Evolutionary conservation across 2,797 vertebrate species (phyloP).

Genomic region (Borostomias antarcticus): DNA sequence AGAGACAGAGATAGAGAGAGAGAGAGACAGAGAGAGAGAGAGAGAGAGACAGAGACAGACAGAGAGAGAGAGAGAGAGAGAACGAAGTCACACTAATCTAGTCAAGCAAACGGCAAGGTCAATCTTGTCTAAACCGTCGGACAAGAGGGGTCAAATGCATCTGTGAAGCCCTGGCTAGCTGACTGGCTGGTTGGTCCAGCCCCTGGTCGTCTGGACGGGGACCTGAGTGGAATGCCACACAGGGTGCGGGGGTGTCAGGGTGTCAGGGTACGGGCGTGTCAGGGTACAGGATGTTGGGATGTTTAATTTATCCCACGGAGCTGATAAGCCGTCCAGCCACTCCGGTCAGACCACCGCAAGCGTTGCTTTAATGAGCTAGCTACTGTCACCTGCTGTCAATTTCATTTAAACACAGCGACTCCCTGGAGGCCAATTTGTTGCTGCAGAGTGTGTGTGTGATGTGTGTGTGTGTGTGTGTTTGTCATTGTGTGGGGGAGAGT

Average conservation of each 20-base stretch:
- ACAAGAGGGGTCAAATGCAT: background rate
- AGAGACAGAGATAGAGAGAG: too few relatives aligned
- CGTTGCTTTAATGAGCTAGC: slow-evolving; percentile 52
- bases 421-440: slow-evolving; percentile 51
- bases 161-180: background rate
- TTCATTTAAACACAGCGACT: slow-evolving; percentile 48
- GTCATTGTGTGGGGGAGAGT: background rate
- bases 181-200: background rate
- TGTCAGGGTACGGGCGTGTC: too few relatives aligned
- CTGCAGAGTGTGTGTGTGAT: slow-evolving; percentile 11
- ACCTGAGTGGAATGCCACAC: slow-evolving; percentile 8
- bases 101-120: too few relatives aligned
- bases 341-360: slow-evolving; percentile 19
- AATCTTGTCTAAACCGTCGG: too few relatives aligned
- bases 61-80: too few relatives aligned
- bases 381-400: slow-evolving; percentile 58
- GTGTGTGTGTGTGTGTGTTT: background rate
- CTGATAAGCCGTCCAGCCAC: slow-evolving; percentile 22
- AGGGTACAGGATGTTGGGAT: too few relatives aligned
- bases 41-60: too few relatives aligned
- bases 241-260: too few relatives aligned
- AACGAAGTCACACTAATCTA: too few relatives aligned
- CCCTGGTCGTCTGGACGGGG: slow-evolving; percentile 11
- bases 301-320: slow-evolving; percentile 36
- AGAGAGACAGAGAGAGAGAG: too few relatives aligned